Evolutionary conservation across 1,140 invertebrate species (phyloP).

Genomic region (Drosophila oshimai): DNA sequence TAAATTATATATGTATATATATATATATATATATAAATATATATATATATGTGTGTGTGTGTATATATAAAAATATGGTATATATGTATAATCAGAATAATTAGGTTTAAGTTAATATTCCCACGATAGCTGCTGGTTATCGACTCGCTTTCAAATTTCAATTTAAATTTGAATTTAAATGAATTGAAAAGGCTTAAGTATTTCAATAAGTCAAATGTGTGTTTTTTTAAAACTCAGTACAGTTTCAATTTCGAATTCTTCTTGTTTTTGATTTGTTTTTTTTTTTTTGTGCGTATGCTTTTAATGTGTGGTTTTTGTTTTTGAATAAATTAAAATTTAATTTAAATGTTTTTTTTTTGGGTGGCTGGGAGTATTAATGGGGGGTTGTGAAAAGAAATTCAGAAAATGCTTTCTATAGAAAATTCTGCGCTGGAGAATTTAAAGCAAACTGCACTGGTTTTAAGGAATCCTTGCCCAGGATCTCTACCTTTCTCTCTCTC

Average conservation of each 20-base stretch:
- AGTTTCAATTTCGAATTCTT: constrained; percentile 50
- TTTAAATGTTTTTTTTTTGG: constrained; percentile 30
- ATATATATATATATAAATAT: constrained; percentile 30
- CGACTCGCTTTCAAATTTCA: constrained; percentile 53
- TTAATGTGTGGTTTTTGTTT: constrained; percentile 5
- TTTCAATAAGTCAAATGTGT: constrained; percentile 21
- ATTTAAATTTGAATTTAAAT: constrained; percentile 70
- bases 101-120: constrained; percentile 32
- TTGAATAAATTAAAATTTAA: constrained; percentile 45
- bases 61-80: constrained; percentile 28
- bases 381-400: constrained; percentile 39
- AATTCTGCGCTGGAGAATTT: constrained; percentile 64
- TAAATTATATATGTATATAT: constrained; percentile 57
- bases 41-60: too few relatives aligned
- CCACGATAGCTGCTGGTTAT: constrained; percentile 21
- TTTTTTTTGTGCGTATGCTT: not conserved
- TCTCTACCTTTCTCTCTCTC: constrained; percentile 4
- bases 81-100: constrained; percentile 46
- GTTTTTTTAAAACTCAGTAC: constrained; percentile 45
- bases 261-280: constrained; percentile 2
- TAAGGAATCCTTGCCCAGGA: constrained; percentile 12
- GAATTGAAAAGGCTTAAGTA: constrained; percentile 45
- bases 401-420: constrained; percentile 64
- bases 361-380: not conserved
- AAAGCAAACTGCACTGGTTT: constrained; percentile 76